Conservation (phyloP, 2,888 invertebrate genomes). For the Nycteola revayana region DNA sequence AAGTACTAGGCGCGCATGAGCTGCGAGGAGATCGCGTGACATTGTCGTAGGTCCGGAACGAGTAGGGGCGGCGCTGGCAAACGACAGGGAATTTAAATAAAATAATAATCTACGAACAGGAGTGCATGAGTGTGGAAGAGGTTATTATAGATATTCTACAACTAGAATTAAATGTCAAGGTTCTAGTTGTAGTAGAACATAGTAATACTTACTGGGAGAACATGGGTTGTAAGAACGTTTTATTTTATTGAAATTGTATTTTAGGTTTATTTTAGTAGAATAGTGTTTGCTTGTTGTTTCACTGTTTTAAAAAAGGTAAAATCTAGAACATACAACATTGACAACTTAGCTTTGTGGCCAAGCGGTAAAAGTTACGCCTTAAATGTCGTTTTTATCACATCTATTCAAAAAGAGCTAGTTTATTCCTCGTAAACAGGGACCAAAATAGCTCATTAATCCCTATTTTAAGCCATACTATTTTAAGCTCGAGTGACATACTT, state of each 20-base stretch:
- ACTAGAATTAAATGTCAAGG: slow-evolving; percentile 39
- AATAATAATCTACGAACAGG: slow-evolving; percentile 63
- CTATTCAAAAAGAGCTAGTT: too few relatives aligned
- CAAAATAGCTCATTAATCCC: too few relatives aligned
- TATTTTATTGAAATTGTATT: slow-evolving; percentile 6
- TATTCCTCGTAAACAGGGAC: too few relatives aligned
- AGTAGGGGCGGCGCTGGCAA: slow-evolving; percentile 18
- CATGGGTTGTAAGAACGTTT: slow-evolving; percentile 30
- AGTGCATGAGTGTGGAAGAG: slow-evolving; percentile 36
- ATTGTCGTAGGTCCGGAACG: slow-evolving; percentile 22
- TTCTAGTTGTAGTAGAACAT: slow-evolving; percentile 49
- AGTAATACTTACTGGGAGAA: slow-evolving; percentile 47
- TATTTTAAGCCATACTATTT: too few relatives aligned
- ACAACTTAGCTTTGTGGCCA: too few relatives aligned
- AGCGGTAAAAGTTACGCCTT: too few relatives aligned
- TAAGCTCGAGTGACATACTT: too few relatives aligned
- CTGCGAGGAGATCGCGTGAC: slow-evolving; percentile 20
- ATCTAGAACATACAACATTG: too few relatives aligned
- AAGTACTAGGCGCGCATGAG: slow-evolving; percentile 53
- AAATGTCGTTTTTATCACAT: too few relatives aligned
- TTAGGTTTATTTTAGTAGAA: too few relatives aligned
- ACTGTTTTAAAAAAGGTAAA: too few relatives aligned
- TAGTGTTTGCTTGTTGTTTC: too few relatives aligned
- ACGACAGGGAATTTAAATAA: slow-evolving; percentile 50
- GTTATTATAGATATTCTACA: slow-evolving; percentile 35